phyloP scores from a whole-genome alignment of 2,113 vertebrate species.

The Hemiscyllium ocellatum region DNA sequence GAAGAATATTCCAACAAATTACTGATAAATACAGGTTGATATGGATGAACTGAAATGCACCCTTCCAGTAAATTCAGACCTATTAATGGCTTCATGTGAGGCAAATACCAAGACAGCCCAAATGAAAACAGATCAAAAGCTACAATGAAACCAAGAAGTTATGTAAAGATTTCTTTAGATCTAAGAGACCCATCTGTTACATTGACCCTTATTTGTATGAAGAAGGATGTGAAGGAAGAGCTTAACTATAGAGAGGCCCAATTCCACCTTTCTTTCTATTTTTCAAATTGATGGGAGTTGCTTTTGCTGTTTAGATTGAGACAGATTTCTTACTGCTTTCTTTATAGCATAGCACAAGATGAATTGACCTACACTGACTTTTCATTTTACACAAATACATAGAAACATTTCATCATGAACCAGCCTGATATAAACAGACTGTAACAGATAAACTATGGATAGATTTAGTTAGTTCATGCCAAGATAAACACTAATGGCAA shows the following conservation, averaged over 20 bases:
- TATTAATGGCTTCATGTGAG: neutral
- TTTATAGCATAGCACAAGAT: neutral
- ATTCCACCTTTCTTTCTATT: neutral
- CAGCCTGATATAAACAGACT: neutral
- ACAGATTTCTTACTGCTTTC: neutral
- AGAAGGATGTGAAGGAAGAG: neutral
- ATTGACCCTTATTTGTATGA: neutral
- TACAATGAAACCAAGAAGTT: neutral
- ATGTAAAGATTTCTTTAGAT: neutral
- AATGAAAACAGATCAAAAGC: neutral
- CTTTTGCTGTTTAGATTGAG: neutral
- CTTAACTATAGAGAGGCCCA: neutral
- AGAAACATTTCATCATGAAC: slow-evolving; percentile 18
- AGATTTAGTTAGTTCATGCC: neutral
- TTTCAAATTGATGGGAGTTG: neutral
- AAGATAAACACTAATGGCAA: neutral
- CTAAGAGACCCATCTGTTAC: neutral
- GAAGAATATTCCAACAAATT: neutral
- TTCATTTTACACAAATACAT: neutral
- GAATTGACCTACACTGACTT: neutral
- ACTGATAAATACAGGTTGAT: neutral
- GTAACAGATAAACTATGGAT: neutral
- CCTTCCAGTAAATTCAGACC: neutral
- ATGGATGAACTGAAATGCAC: neutral
- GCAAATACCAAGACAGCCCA: neutral